Conservation (phyloP, 2,888 invertebrate species). For the Capitulum mitella region DNA sequence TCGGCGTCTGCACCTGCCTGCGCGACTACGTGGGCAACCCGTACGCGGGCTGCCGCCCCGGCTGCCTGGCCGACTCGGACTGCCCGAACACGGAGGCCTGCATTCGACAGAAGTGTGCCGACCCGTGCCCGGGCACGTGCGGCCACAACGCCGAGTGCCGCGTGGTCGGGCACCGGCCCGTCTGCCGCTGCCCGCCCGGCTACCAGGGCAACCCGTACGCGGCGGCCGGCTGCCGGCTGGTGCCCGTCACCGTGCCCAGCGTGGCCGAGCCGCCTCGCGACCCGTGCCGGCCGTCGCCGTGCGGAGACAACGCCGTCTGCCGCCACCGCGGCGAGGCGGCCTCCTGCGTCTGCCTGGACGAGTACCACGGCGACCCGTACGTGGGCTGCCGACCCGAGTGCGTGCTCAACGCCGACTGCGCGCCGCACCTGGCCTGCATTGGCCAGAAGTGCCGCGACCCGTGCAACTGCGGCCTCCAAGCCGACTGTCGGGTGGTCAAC, state of each 20-base stretch:
- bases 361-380: constrained; percentile 70
- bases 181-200: constrained; percentile 39
- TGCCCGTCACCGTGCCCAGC: constrained; percentile 61
- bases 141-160: constrained; percentile 58
- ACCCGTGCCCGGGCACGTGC: constrained; percentile 70
- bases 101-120: constrained; percentile 41
- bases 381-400: constrained; percentile 75
- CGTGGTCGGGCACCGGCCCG: constrained; percentile 38
- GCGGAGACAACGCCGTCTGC: constrained; percentile 76
- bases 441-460: constrained; percentile 68
- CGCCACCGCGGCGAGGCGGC: constrained; percentile 53
- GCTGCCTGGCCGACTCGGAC: constrained; percentile 37
- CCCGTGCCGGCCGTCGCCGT: constrained; percentile 71
- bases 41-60: constrained; percentile 46
- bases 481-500: constrained; percentile 38
- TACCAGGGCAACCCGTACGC: constrained; percentile 48
- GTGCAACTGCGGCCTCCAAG: constrained; percentile 48
- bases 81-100: constrained; percentile 39
- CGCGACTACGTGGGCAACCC: constrained; percentile 67
- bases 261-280: constrained; percentile 43
- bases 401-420: constrained; percentile 67
- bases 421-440: constrained; percentile 63
- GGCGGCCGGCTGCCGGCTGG: constrained; percentile 31
- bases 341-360: constrained; percentile 61
- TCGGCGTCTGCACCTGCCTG: constrained; percentile 69